These are phyloP conservation scores for Pteropus alecto DNA, from an alignment of 2,113 vertebrate species.

Conservation along the genomic window DNA sequence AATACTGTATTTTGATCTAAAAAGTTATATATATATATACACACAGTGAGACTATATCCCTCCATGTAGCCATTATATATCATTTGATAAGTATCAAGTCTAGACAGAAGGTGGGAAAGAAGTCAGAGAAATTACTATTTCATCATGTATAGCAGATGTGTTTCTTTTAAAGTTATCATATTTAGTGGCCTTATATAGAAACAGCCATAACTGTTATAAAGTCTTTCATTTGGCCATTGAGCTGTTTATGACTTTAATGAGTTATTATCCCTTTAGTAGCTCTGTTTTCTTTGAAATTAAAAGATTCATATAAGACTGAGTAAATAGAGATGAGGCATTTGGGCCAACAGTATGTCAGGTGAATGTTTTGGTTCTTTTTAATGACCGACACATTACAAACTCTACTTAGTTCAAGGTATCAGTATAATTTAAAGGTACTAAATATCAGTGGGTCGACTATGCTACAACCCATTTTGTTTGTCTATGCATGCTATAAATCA, in stretches of 20 bases:
- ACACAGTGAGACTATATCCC: not conserved
- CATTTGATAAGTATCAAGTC: not conserved
- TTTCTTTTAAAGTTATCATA: not conserved
- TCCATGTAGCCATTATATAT: not conserved
- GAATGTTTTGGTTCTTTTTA: not conserved
- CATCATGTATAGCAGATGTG: not conserved
- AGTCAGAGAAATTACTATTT: not conserved
- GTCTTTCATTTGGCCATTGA: not conserved
- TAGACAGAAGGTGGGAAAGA: not conserved
- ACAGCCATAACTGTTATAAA: not conserved
- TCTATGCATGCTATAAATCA: not conserved
- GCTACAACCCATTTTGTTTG: not conserved
- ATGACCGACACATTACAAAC: not conserved
- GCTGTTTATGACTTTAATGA: not conserved
- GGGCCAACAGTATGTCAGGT: not conserved
- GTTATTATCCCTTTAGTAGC: not conserved
- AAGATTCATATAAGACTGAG: not conserved
- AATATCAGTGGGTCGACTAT: not conserved
- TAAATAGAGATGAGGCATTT: not conserved
- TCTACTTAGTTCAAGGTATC: not conserved
- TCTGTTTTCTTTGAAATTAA: not conserved
- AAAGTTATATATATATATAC: not conserved
- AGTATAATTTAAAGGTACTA: not conserved
- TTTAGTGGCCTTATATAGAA: not conserved
- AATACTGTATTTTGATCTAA: not conserved